Evolutionary conservation across 2,888 invertebrate genomes (phyloP), one percentile per base, ranked within the genome.

Genomic region (Brachynemurus nebulosus): DNA sequence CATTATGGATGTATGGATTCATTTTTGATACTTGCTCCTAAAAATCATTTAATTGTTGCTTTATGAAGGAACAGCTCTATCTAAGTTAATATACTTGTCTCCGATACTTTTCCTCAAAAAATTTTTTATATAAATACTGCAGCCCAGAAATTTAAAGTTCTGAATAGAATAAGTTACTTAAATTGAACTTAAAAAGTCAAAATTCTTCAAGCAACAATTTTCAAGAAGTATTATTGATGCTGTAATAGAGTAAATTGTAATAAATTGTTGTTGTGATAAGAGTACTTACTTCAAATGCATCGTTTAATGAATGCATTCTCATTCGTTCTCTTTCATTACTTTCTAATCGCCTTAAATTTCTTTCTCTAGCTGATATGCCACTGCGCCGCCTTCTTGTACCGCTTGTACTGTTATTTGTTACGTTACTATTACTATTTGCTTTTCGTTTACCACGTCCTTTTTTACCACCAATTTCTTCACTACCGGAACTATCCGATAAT

Each of bases 281-380:
- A n/a, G n/a, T n/a, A 42, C 59, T 30, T 59, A 78, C 81, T 71
- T 82, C 80, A 59, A 84, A 84, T 12, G 83, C 84, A 59, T 82
- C 82, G 59, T 84, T 84, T 49, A 84, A 68, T 49, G 79, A 78
- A 62, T 84, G 84, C 84, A 84, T 84, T 55, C 84, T 69, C 76
- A 80, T 80, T 53, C 84, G 67, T 62, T 84, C 84, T 53, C 84
- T 67, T 62, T 83, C 81, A 62, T 84, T 84, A 62, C 80, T 82
- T 64, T 83, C 83, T 55, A 83, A 69, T 55, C 83, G 71, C 53
- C 83, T 66, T 53, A 80, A 66, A 58, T 81, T 81, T 59, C 79
- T 68, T 62, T 84, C 83, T 53, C 79, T 65, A 8, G 81, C 76
- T 55, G 72, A 76, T 38, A 77, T 67, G 37, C 72, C 72, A 39